A percentile compares a stretch with the other conserved stretches of the same genome.
Conservation (phyloP, 2,888 invertebrate species). For the Drosophila macrospina region DNA sequence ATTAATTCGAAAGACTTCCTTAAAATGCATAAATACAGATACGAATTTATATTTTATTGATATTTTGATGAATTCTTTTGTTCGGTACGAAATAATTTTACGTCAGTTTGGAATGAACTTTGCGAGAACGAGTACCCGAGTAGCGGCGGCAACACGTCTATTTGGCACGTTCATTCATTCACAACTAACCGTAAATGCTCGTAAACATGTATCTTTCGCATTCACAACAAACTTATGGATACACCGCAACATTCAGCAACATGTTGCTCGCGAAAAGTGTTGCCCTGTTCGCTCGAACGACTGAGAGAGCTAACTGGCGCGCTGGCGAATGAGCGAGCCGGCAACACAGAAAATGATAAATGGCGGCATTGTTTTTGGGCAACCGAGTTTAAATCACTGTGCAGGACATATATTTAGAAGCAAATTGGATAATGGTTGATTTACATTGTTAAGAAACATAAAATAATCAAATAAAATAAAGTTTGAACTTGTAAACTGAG, state of each 20-base stretch:
- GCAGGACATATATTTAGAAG: slow-evolving; percentile 40
- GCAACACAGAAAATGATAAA: slow-evolving; percentile 73
- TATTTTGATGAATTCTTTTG: slow-evolving; percentile 35
- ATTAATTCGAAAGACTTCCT: slow-evolving; percentile 21
- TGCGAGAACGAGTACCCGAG: slow-evolving; percentile 69
- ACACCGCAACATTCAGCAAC: slow-evolving; percentile 48
- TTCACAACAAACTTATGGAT: slow-evolving; percentile 53
- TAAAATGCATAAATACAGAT: slow-evolving; percentile 30
- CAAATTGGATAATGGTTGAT: slow-evolving; percentile 15
- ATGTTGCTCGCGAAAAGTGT: slow-evolving; percentile 37
- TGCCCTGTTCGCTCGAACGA: slow-evolving; percentile 43
- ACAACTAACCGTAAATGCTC: slow-evolving; percentile 82
- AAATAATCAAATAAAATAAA: too few relatives aligned
- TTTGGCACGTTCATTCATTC: slow-evolving; percentile 85
- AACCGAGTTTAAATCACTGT: slow-evolving; percentile 47
- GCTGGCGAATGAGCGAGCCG: slow-evolving; percentile 59
- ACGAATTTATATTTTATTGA: slow-evolving; percentile 31
- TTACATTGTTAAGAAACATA: too few relatives aligned
- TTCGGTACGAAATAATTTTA: slow-evolving; percentile 58
- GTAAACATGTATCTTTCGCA: slow-evolving; percentile 76
- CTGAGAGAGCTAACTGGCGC: slow-evolving; percentile 22
- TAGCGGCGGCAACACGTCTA: slow-evolving; percentile 81
- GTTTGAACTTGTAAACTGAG: too few relatives aligned
- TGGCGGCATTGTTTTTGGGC: slow-evolving; percentile 78
- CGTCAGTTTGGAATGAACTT: slow-evolving; percentile 68